A percentile compares a stretch with the other conserved stretches of the same genome.
Conservation (phyloP, 1,140 invertebrate genomes). For the Cyclargus thomasi region DNA sequence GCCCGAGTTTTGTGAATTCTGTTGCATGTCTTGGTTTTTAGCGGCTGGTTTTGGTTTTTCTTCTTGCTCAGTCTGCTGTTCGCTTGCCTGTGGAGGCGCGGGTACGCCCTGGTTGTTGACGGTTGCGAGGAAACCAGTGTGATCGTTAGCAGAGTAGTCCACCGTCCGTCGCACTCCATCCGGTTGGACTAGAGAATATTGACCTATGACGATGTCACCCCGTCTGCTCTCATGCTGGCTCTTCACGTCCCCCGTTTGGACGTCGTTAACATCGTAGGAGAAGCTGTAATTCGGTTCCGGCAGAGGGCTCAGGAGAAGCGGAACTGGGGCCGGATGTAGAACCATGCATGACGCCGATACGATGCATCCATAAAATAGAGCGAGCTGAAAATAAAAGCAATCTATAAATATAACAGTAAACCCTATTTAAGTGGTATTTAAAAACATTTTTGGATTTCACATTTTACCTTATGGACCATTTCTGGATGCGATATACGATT, state of each 20-base stretch:
- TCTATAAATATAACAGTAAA: too few relatives aligned
- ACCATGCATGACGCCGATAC: constrained; percentile 48
- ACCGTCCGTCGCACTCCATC: constrained; percentile 80
- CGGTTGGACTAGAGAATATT: constrained; percentile 79
- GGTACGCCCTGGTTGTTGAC: constrained; percentile 50
- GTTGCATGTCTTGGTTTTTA: constrained; percentile 31
- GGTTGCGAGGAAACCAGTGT: constrained; percentile 52
- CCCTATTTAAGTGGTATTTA: too few relatives aligned
- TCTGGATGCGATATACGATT: constrained; percentile 36
- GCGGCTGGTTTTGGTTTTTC: constrained; percentile 30
- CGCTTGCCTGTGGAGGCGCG: constrained; percentile 20
- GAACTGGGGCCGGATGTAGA: constrained; percentile 43
- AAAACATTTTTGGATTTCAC: not conserved
- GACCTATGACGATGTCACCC: constrained; percentile 79
- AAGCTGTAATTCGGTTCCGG: constrained; percentile 76
- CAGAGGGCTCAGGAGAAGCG: constrained; percentile 36
- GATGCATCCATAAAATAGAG: constrained; percentile 43
- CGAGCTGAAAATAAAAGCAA: constrained; percentile 39
- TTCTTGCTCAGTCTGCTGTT: constrained; percentile 30
- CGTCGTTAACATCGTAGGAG: constrained; percentile 80
- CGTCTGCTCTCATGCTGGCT: constrained; percentile 66
- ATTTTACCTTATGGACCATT: constrained; percentile 48
- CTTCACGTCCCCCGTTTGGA: constrained; percentile 70
- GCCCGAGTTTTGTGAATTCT: constrained; percentile 28
- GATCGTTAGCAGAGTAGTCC: constrained; percentile 76